Base-by-base conservation (phyloP, 2,113 vertebrate species). In the Rhadina sibilatrix region DNA sequence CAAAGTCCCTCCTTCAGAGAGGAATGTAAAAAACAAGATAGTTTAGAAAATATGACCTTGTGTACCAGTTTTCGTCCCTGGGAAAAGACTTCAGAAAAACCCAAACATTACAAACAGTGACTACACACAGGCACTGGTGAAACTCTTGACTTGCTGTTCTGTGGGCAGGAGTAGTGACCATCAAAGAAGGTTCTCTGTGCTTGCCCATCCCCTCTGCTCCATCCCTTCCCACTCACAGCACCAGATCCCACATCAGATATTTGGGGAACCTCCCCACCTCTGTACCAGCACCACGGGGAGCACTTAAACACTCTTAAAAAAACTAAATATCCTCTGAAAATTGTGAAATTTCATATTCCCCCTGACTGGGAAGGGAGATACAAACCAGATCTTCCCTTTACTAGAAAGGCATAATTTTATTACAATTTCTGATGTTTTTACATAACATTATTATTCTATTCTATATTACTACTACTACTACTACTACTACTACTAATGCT, bases 191-290 rank as follows among this genome's bases (percentile, higher is more conserved):
- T 11, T 60, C 38, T 33, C 24, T 24, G 35, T 5, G 3, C 50
- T 52, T 11, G 4, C 21, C 27, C 9, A 0, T 8, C 57, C 49
- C 63, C 71, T 71, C n/a, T 47, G 38, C 27, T 20, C 52, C 25
- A 37, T 10, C 54, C 30, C 0, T 23, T 74, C 17, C 59, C 49
- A 28, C 3, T 12, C 27, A n/a, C 6, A 3, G 38, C 1, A 5
- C 12, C n/a, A 33, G 23, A 9, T 33, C 11, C n/a, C 61, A 2
- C 61, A 1, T 4, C 35, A 68, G 70, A 2, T 1, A 12, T 0
- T 1, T 8, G 30, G 28, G 46, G 30, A 77, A n/a, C 8, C 5
- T 70, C 37, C 37, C 18, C 20, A 3, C 4, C 50, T 42, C 76
- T 25, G 12, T 1, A 24, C n/a, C 83, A 76, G 11, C 65, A 49